Conservation (phyloP, 2,113 vertebrate genomes). For the Dasyurus viverrinus region DNA sequence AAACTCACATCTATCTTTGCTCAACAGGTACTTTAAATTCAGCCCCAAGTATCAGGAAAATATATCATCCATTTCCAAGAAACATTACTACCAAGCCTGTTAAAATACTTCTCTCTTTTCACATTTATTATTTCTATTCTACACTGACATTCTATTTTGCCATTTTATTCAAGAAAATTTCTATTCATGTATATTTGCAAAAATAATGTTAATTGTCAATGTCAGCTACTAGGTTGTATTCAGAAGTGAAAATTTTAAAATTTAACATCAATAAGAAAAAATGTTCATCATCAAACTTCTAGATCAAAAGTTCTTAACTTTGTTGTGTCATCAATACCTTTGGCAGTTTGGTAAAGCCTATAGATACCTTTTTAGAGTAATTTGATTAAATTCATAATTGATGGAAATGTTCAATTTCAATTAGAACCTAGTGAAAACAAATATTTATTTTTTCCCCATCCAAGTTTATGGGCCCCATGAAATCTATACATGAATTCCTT, state of each 20-base stretch:
- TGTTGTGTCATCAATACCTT: background rate
- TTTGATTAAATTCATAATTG: background rate
- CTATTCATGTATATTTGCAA: background rate
- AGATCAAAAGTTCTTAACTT: background rate
- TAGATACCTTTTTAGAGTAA: background rate
- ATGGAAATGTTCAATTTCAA: background rate
- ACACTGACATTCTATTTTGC: conserved; percentile 26
- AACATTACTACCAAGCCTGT: background rate
- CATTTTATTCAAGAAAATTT: background rate
- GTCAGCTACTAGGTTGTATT: background rate
- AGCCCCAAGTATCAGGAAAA: background rate
- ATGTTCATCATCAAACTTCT: background rate
- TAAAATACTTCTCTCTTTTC: conserved; percentile 13
- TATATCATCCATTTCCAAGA: background rate
- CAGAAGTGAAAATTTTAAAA: background rate
- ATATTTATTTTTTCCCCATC: background rate
- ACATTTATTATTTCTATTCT: conserved; percentile 17
- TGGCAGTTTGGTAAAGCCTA: background rate
- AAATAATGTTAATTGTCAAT: conserved; percentile 9
- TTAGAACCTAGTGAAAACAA: background rate
- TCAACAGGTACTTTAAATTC: background rate
- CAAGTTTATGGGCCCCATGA: background rate
- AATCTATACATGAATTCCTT: background rate
- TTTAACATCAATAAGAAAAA: background rate
- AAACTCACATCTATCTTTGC: background rate